Evolutionary conservation across 2,113 vertebrate genomes (phyloP).

Genomic region (Hippocampus guttulatus): DNA sequence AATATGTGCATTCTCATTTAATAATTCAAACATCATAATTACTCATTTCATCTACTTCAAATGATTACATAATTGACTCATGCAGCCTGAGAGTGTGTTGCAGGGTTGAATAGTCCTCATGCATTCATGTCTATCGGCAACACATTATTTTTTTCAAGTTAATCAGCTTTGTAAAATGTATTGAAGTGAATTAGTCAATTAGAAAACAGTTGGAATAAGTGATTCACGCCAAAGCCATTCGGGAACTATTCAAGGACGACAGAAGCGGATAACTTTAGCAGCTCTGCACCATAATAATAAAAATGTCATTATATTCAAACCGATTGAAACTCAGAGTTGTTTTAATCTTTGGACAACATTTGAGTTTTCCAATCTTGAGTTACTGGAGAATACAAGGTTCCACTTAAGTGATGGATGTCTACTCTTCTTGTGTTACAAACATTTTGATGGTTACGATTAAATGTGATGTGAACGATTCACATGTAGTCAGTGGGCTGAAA

Average conservation of each 20-base stretch:
- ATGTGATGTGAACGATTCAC: no score
- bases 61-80: slow-evolving; percentile 68
- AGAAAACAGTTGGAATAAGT: slow-evolving; percentile 46
- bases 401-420: not conserved
- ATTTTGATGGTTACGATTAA: no score
- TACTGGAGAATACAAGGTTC: not conserved
- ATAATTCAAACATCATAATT: slow-evolving; percentile 72
- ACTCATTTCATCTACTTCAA: slow-evolving; percentile 73
- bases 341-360: not conserved
- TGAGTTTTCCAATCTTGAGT: not conserved
- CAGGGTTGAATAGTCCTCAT: slow-evolving; percentile 50
- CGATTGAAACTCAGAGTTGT: not conserved
- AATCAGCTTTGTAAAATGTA: slow-evolving; percentile 49
- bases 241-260: slow-evolving; percentile 19
- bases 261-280: not conserved
- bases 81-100: slow-evolving; percentile 59
- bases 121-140: slow-evolving; percentile 33
- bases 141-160: slow-evolving; percentile 37
- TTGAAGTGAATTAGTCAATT: slow-evolving; percentile 44
- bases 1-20: slow-evolving; percentile 70
- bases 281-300: not conserved
- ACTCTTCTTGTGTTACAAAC: not conserved
- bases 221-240: slow-evolving; percentile 15
- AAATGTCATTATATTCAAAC: not conserved
- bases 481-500: not conserved